Conservation (phyloP, 2,888 invertebrate genomes). For the Ligdia adustata region DNA sequence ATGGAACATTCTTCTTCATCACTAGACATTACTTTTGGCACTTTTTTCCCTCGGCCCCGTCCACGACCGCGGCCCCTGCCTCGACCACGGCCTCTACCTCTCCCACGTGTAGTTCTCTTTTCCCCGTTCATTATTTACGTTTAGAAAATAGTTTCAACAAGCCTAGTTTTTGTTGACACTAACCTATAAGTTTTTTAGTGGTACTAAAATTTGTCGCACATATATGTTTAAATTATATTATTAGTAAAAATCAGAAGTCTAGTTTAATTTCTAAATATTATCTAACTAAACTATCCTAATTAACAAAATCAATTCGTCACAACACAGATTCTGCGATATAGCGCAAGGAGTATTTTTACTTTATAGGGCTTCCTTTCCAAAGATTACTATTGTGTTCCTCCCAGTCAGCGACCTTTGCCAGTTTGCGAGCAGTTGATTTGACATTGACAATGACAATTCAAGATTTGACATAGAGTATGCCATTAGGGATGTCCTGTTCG, state of each 20-base stretch:
- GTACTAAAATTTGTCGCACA: background rate
- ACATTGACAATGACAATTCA: conserved; percentile 1
- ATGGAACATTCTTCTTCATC: conserved; percentile 82
- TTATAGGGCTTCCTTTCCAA: no score
- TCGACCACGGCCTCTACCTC: conserved; percentile 91
- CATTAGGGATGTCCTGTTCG: no score
- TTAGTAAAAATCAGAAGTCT: background rate
- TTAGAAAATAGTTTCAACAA: background rate
- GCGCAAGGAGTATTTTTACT: no score
- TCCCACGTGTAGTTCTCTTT: conserved; percentile 87
- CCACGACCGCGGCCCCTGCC: conserved; percentile 89
- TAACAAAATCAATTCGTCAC: background rate
- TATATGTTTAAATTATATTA: background rate
- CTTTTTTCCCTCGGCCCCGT: conserved; percentile 89
- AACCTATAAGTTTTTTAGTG: conserved; percentile 21
- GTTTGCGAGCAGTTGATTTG: no score
- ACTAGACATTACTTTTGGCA: conserved; percentile 87
- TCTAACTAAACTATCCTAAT: no score
- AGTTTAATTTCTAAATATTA: no score
- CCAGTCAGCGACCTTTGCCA: no score
- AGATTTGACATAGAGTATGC: no score
- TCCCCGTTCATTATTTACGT: conserved; percentile 74
- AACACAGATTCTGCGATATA: no score
- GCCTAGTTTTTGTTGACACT: conserved; percentile 14
- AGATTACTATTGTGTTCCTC: no score